Evolutionary conservation across 2,113 vertebrate species (phyloP).

Genomic region (Ancistrus triradiatus): DNA sequence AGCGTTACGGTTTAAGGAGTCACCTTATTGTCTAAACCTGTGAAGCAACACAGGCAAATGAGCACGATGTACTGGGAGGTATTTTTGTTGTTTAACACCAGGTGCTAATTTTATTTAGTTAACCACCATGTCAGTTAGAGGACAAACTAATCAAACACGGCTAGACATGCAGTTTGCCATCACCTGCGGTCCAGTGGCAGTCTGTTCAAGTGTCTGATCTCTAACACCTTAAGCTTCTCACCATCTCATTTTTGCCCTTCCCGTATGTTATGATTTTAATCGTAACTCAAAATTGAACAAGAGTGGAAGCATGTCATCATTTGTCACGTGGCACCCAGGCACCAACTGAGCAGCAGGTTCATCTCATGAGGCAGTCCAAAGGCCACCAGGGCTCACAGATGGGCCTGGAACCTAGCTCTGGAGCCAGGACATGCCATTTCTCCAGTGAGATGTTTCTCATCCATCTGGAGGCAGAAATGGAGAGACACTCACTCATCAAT

Average conservation of each 20-base stretch:
- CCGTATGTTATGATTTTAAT: slow-evolving; percentile 56
- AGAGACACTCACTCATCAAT: too few species aligned
- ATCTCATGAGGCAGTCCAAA: slow-evolving; percentile 53
- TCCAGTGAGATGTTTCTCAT: slow-evolving; percentile 52
- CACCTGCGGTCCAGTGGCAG: not conserved
- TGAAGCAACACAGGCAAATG: not conserved
- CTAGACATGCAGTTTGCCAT: not conserved
- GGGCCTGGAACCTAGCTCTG: slow-evolving; percentile 20
- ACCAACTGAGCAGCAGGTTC: slow-evolving; percentile 66
- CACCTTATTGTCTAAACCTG: not conserved
- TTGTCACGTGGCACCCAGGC: slow-evolving; percentile 67
- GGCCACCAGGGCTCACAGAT: slow-evolving; percentile 32
- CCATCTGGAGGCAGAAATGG: slow-evolving; percentile 56
- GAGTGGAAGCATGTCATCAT: slow-evolving; percentile 69
- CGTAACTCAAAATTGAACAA: slow-evolving; percentile 54
- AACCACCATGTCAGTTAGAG: too few species aligned
- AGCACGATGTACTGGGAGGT: not conserved
- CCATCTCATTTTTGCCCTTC: not conserved
- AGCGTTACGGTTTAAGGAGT: not conserved
- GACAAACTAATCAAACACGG: too few species aligned
- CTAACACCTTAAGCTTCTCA: not conserved
- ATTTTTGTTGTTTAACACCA: not conserved
- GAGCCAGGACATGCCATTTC: slow-evolving; percentile 60
- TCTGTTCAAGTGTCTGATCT: slow-evolving; percentile 16
- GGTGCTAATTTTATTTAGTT: not conserved